Evolutionary conservation across 1,140 invertebrate genomes (phyloP).

Genomic region (Drosophila miranda): DNA sequence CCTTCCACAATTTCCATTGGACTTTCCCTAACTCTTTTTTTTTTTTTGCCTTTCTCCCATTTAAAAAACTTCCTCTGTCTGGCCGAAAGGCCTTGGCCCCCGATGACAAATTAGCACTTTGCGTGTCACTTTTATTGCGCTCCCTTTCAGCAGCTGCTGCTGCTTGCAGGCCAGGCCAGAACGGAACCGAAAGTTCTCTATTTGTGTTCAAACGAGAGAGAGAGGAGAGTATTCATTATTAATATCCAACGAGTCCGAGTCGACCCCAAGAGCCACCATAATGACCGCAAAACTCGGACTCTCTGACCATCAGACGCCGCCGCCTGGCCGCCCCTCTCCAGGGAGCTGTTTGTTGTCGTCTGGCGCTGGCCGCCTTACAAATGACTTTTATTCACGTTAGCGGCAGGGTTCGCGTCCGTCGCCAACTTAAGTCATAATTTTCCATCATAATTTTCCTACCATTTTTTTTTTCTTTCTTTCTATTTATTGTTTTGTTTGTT

Average conservation of each 20-base stretch:
- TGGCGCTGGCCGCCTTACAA: conserved; percentile 44
- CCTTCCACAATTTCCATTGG: too few relatives aligned
- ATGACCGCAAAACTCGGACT: conserved; percentile 48
- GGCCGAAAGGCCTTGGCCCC: neutral
- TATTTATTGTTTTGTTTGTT: conserved; percentile 47
- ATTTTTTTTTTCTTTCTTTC: conserved; percentile 56
- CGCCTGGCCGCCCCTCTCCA: too few relatives aligned
- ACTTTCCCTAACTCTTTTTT: too few relatives aligned
- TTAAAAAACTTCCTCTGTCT: conserved; percentile 8
- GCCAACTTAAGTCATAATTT: conserved; percentile 67
- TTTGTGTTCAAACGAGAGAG: conserved; percentile 1
- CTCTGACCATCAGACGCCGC: neutral
- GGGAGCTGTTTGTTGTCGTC: conserved; percentile 16
- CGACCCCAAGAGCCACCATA: conserved; percentile 8
- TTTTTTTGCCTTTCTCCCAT: neutral
- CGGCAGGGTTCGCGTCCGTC: conserved; percentile 3
- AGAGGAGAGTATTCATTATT: conserved; percentile 35
- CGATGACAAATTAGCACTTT: conserved; percentile 62
- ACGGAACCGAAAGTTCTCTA: conserved; percentile 2
- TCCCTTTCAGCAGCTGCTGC: conserved; percentile 36
- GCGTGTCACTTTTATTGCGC: conserved; percentile 48
- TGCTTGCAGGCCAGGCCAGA: neutral
- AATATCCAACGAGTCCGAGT: conserved; percentile 28
- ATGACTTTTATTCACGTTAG: conserved; percentile 69
- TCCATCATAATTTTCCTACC: conserved; percentile 56